phyloP scores from a whole-genome alignment of 1,140 invertebrate species.

The Orussus abietinus region DNA sequence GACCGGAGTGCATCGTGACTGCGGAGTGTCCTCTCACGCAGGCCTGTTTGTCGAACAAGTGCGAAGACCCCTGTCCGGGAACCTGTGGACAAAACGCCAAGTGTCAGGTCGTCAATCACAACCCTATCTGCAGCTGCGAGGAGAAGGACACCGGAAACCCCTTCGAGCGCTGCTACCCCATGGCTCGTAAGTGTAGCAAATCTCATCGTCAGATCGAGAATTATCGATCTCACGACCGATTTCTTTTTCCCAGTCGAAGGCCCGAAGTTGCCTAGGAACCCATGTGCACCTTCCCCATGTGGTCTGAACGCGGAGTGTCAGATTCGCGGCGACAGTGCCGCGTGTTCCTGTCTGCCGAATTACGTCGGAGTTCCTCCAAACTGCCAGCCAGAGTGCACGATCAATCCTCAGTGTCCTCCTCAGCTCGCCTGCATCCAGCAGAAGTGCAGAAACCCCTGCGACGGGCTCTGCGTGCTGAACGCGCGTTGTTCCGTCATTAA shows the following conservation, averaged over 20 bases:
- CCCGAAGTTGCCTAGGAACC: slow-evolving; percentile 47
- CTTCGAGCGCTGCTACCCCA: slow-evolving; percentile 63
- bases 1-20: slow-evolving; percentile 63
- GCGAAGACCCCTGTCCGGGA: slow-evolving; percentile 66
- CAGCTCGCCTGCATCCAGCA: slow-evolving; percentile 54
- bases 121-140: slow-evolving; percentile 66
- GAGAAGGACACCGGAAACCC: slow-evolving; percentile 75
- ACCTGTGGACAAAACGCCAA: slow-evolving; percentile 67
- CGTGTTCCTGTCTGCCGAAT: slow-evolving; percentile 54
- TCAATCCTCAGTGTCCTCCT: slow-evolving; percentile 58
- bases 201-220: neutral
- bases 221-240: slow-evolving; percentile 2
- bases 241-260: slow-evolving; percentile 25
- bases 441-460: slow-evolving; percentile 53
- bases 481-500: slow-evolving; percentile 55
- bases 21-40: slow-evolving; percentile 62
- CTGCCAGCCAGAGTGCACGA: slow-evolving; percentile 58
- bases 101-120: slow-evolving; percentile 67
- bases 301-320: slow-evolving; percentile 59
- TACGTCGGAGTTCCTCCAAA: slow-evolving; percentile 59
- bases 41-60: slow-evolving; percentile 64
- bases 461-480: slow-evolving; percentile 56
- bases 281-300: slow-evolving; percentile 61
- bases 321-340: slow-evolving; percentile 51
- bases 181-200: slow-evolving; percentile 53